Evolutionary conservation across 1,140 invertebrate species (phyloP).

Genomic region (Phymastichus coffea): DNA sequence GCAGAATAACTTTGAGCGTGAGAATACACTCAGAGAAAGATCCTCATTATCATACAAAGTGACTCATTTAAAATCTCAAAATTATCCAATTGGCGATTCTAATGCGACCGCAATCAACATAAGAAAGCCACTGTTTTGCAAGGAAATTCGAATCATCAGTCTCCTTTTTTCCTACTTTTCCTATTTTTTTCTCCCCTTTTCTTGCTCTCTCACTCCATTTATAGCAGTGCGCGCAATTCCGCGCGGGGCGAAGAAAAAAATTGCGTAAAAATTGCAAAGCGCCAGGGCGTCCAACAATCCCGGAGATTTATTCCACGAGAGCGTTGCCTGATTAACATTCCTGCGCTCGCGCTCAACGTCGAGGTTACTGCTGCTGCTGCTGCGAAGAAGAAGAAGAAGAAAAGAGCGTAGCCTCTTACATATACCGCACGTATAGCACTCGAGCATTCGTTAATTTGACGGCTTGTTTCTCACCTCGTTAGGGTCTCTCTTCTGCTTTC

Average conservation of each 20-base stretch:
- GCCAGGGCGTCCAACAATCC: too few relatives aligned
- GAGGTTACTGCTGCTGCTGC: too few relatives aligned
- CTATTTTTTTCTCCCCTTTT: too few relatives aligned
- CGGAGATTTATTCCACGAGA: background rate
- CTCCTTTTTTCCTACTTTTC: background rate
- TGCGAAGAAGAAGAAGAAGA: background rate
- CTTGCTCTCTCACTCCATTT: too few relatives aligned
- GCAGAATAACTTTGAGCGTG: constrained; percentile 1
- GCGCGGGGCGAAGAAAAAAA: background rate
- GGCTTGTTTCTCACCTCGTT: too few relatives aligned
- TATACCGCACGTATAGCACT: too few relatives aligned
- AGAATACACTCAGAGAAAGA: background rate
- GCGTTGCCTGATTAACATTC: constrained; percentile 1
- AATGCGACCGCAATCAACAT: background rate
- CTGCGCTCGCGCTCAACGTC: too few relatives aligned
- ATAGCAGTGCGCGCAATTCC: too few relatives aligned
- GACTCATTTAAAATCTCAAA: constrained; percentile 4
- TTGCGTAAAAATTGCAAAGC: background rate
- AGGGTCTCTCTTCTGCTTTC: too few relatives aligned
- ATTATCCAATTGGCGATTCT: constrained; percentile 1
- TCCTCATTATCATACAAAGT: constrained; percentile 13
- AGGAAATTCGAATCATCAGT: constrained; percentile 7
- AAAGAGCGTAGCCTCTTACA: background rate
- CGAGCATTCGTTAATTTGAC: too few relatives aligned
- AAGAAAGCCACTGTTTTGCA: too few relatives aligned